Evolutionary conservation across 92 coral and sea anemone genomes (phyloP).

Genomic region (Parazoanthus darwini): DNA sequence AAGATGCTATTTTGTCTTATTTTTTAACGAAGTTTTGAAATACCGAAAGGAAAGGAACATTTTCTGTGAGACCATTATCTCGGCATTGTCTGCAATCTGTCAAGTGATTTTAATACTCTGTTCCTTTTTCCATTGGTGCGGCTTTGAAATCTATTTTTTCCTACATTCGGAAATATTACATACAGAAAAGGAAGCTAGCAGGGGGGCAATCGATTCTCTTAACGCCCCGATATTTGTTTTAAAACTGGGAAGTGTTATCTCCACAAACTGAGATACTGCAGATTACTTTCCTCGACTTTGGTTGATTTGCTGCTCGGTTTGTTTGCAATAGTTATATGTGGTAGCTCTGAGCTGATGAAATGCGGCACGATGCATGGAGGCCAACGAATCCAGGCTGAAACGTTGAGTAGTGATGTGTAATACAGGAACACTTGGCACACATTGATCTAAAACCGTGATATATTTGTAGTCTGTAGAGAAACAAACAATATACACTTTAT

Average conservation of each 20-base stretch:
- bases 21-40: no score
- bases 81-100: slow-evolving; percentile 20
- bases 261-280: not conserved
- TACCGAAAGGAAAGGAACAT: not conserved
- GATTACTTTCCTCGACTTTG: not conserved
- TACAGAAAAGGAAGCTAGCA: slow-evolving; percentile 13
- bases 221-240: not conserved
- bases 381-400: not conserved
- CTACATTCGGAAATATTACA: slow-evolving; percentile 28
- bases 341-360: not conserved
- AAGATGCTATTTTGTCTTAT: not conserved
- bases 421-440: not conserved
- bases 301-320: not conserved
- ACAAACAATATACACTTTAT: not conserved
- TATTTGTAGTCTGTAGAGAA: not conserved
- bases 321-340: no score
- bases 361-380: not conserved
- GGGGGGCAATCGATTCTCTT: slow-evolving; percentile 10
- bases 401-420: no score
- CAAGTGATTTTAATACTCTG: not conserved
- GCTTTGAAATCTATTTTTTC: slow-evolving; percentile 2
- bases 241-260: not conserved
- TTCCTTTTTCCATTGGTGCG: slow-evolving; percentile 14
- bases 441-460: not conserved
- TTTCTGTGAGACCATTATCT: not conserved